Percentiles rank a stretch among this genome's conserved stretches.
Evolutionary conservation across 2,888 invertebrate species (phyloP).

Genomic region (Caenorhabditis imperialis): DNA sequence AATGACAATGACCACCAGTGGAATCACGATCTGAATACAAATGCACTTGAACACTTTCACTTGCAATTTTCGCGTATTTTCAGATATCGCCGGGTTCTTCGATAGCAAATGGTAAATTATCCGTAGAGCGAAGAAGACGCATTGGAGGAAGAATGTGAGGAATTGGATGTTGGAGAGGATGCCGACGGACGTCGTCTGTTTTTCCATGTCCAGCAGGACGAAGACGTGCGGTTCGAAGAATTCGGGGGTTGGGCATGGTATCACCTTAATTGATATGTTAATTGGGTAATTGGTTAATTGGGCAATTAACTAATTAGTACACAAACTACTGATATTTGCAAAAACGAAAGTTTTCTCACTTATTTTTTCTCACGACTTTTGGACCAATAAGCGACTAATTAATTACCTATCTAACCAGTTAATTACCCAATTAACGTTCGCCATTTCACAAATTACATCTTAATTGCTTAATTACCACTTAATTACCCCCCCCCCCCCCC

Average conservation of each 20-base stretch:
- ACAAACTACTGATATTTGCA: too few species aligned
- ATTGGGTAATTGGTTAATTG: too few species aligned
- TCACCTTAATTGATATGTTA: not conserved
- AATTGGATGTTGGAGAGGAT: not conserved
- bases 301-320: too few species aligned
- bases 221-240: slow-evolving; percentile 11
- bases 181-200: not conserved
- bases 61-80: slow-evolving; percentile 9
- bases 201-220: slow-evolving; percentile 8
- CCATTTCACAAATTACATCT: too few species aligned
- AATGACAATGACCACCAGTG: not conserved
- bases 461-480: too few species aligned
- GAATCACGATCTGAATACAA: slow-evolving; percentile 15
- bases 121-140: not conserved
- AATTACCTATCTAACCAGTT: too few species aligned
- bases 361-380: too few species aligned
- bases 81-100: slow-evolving; percentile 4
- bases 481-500: too few species aligned
- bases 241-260: slow-evolving; percentile 11
- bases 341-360: too few species aligned
- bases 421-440: too few species aligned
- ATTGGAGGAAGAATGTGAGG: not conserved
- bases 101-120: not conserved
- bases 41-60: slow-evolving; percentile 3
- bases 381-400: too few species aligned